Evolutionary conservation across 2,888 invertebrate species (phyloP), one percentile per base, ranked within the genome.

Genomic region (Rotaria magnacalcarata): DNA sequence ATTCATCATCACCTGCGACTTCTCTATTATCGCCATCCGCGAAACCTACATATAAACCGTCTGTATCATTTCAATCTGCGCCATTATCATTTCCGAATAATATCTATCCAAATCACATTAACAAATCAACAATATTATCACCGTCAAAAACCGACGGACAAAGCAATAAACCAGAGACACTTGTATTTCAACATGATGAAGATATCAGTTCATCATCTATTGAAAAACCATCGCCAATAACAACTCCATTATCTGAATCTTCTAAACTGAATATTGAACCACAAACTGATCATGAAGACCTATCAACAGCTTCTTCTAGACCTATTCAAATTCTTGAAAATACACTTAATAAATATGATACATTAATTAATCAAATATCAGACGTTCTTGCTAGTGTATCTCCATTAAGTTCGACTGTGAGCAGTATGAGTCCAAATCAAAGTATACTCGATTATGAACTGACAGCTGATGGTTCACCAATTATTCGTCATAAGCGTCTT

Each of bases 401-500:
- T 14, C 80, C 80, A 11, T 11, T 80, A 24, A 43, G 24, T 80
- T 80, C 80, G 11, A 80, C 80, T 43, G 16, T 80, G 5, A 47
- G 80, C n/a, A 80, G 80, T 24, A 80, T 80, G n/a, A 80, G 80
- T 47, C 47, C 47, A 24, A 5, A 8, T 8, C 47, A 80, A 1
- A 80, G 47, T 80, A 24, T 24, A n/a, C 47, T 80, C 24, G 80
- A 80, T n/a, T 47, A 80, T 47, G 47, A 80, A 80, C 21, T 80
- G 8, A 47, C 80, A 14, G 2, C 47, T 2, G 80, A 80, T 47
- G 19, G 47, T n/a, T 80, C 80, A 19, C 80, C 80, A 10, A 80
- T n/a, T 16, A 5, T 67, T 6, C 34, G 5, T 19, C 67, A 16
- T 5, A 67, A 67, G 34, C 34, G 19, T 67, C 4, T 67, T 41